These are phyloP conservation scores for Coleophora flavipennella DNA, from an alignment of 2,888 invertebrate genomes.

Conservation along the genomic window DNA sequence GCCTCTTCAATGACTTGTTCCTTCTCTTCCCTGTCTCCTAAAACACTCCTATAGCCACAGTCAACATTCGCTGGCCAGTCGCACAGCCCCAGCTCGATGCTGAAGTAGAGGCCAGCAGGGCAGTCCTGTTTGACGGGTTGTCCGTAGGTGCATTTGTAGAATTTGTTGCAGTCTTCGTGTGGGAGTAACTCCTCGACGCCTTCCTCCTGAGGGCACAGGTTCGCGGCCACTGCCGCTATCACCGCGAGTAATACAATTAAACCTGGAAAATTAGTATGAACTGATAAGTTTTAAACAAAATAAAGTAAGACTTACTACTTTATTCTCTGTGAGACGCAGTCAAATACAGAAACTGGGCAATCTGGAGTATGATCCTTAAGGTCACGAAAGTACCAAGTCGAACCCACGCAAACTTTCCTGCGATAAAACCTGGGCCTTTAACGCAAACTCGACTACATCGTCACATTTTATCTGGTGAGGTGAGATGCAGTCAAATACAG, in stretches of 20 bases:
- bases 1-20: conserved; percentile 11
- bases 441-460: too few relatives aligned
- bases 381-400: too few relatives aligned
- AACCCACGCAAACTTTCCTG: too few relatives aligned
- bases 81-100: conserved; percentile 65
- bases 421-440: too few relatives aligned
- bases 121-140: conserved; percentile 72
- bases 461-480: too few relatives aligned
- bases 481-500: too few relatives aligned
- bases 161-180: conserved; percentile 73
- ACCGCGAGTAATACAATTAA: conserved; percentile 13
- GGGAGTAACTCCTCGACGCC: conserved; percentile 65
- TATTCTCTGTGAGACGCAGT: too few relatives aligned
- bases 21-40: conserved; percentile 13
- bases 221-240: conserved; percentile 22
- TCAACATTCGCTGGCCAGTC: conserved; percentile 76
- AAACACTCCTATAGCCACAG: conserved; percentile 56
- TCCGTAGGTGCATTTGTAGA: conserved; percentile 78
- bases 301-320: too few relatives aligned
- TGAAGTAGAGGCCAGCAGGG: conserved; percentile 70
- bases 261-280: background rate
- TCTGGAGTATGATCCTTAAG: too few relatives aligned
- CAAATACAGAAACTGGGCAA: too few relatives aligned
- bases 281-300: too few relatives aligned
- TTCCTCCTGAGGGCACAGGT: conserved; percentile 45